Evolutionary conservation across 1,140 invertebrate genomes (phyloP), one percentile per base, ranked within the genome.

Genomic region (Helicoverpa armigera): DNA sequence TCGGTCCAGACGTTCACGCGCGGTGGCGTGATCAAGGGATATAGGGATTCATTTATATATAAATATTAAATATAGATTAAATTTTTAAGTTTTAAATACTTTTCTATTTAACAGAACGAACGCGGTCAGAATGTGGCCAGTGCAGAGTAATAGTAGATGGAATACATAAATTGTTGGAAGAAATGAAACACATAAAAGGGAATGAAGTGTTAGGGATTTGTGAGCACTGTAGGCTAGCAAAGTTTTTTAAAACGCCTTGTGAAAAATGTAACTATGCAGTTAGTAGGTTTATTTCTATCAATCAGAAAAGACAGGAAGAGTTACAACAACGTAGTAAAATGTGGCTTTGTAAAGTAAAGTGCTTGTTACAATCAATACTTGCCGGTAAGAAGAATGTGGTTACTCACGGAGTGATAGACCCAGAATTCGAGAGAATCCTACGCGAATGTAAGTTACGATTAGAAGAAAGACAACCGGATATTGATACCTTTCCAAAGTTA

Each of bases 181-280:
- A 89, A 72, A 79, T 89, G 53, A 73, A 72, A 67, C 60, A 53
- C 18, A 88, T 90, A 72, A 86, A 63, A 63, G 83, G 81, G 75
- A 85, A 89, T 56, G 79, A 86, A 61, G 58, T 86, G 2, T 35
- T 83, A n/a, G 86, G 83, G 5, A 63, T 89, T 50, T 90, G 89
- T 63, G 78, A 84, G 14, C 78, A 86, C 50, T 90, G 89, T 81
- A 86, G 84, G 51, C 79, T 13, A 56, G 72, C n/a, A 87, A 85
- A 4, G 4, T 11, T 10, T 10, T 9, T 18, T 1, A 35, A 56
- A 23, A n/a, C 3, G 3, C 9, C 23, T 63, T 90, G 89, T 80
- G 75, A 82, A 54, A 83, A 82, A 85, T 90, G 89, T 69, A 78
- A 87, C 43, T 84, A 77, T 70, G 56, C 87, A 61, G 48, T 84